Conservation (phyloP, 2,113 vertebrate genomes). For the Illadopsis cleaveri region DNA sequence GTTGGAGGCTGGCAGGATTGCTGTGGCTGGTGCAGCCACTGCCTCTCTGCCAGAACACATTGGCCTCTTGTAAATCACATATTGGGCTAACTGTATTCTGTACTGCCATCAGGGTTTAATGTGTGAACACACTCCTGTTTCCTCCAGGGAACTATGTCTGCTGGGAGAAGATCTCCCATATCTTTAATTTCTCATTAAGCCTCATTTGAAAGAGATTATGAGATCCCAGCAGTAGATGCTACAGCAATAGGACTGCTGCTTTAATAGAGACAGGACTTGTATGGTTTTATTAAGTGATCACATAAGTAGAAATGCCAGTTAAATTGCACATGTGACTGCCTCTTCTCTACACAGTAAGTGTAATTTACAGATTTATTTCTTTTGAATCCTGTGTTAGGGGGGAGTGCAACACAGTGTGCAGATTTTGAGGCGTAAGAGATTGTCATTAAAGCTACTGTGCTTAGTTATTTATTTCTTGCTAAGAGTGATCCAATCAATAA, state of each 20-base stretch:
- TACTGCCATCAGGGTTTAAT: neutral
- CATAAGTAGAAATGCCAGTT: conserved; percentile 26
- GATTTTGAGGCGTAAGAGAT: conserved; percentile 66
- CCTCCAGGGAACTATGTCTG: neutral
- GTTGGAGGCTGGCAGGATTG: neutral
- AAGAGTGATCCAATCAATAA: conserved; percentile 71
- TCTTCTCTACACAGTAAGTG: conserved; percentile 33
- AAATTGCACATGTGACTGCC: conserved; percentile 31
- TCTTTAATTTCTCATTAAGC: neutral
- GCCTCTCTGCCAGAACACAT: accelerated
- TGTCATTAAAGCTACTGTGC: conserved; percentile 66
- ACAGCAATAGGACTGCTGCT: neutral
- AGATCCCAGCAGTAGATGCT: neutral
- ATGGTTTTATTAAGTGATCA: conserved; percentile 45
- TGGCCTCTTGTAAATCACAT: accelerated
- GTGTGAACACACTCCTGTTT: accelerated
- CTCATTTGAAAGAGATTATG: neutral
- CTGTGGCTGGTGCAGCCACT: accelerated
- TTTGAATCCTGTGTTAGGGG: conserved; percentile 40
- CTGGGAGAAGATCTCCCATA: neutral
- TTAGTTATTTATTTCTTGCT: conserved; percentile 76
- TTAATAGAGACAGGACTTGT: neutral
- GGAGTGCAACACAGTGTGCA: neutral
- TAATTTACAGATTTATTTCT: conserved; percentile 57
- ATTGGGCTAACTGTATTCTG: too few species aligned